Conservation (phyloP, 2,888 invertebrate genomes). For the Tenthredo notha region DNA sequence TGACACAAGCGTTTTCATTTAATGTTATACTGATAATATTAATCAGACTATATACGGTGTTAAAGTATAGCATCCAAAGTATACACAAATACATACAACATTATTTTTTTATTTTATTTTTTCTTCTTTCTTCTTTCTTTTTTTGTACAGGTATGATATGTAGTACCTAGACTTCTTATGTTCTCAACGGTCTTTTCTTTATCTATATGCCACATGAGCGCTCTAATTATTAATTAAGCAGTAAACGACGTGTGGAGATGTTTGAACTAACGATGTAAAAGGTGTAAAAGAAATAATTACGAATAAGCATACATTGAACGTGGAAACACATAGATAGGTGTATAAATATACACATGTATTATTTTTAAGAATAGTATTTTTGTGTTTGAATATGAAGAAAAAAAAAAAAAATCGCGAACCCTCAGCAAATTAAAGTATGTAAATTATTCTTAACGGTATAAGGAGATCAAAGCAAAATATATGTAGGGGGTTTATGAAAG, state of each 20-base stretch:
- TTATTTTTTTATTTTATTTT: neutral
- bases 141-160: neutral
- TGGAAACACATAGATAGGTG: neutral
- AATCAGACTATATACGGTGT: neutral
- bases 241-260: neutral
- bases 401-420: neutral
- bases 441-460: neutral
- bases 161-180: neutral
- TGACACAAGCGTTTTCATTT: neutral
- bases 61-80: neutral
- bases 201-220: neutral
- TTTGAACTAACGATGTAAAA: constrained; percentile 3
- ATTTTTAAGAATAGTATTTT: neutral
- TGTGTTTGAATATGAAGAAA: neutral
- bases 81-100: neutral
- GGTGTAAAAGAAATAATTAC: neutral
- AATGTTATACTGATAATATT: neutral
- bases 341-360: neutral
- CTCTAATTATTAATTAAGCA: neutral
- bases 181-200: neutral
- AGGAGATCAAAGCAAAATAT: neutral
- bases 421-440: neutral
- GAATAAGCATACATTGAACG: neutral
- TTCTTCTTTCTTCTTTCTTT: neutral
- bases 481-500: neutral